A percentile compares a stretch with the other conserved stretches of the same genome.
These are phyloP conservation scores for Conomelus anceps DNA, from an alignment of 2,888 invertebrate species.

Conservation along the genomic window DNA sequence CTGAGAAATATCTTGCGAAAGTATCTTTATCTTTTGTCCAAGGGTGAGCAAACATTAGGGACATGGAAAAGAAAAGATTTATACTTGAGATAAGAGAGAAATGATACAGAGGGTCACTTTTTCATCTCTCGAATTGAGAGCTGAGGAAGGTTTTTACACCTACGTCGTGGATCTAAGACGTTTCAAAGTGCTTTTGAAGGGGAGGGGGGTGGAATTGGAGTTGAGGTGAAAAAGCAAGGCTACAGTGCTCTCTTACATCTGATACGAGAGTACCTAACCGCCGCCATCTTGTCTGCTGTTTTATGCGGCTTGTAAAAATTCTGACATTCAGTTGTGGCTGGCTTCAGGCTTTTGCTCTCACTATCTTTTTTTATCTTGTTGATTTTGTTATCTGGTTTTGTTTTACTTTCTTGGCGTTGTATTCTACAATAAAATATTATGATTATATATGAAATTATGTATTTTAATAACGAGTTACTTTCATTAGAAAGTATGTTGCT, in stretches of 20 bases:
- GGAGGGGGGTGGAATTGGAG: not conserved
- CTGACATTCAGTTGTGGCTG: not conserved
- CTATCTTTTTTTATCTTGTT: no score
- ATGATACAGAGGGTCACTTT: not conserved
- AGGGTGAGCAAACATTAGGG: not conserved
- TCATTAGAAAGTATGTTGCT: no score
- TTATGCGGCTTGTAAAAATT: not conserved
- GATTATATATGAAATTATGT: no score
- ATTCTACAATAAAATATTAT: no score
- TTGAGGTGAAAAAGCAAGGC: not conserved
- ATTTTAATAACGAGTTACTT: no score
- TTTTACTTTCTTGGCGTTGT: no score
- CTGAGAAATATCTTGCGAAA: not conserved
- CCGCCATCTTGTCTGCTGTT: not conserved
- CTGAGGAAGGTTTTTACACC: not conserved
- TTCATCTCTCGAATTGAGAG: not conserved
- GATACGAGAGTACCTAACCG: not conserved
- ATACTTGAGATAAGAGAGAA: not conserved
- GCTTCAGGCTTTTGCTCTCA: not conserved
- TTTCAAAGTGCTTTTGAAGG: not conserved
- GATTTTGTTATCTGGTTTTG: no score
- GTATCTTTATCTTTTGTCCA: not conserved
- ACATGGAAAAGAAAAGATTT: no score
- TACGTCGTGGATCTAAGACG: not conserved
- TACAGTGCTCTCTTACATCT: not conserved